Evolutionary conservation across 2,113 vertebrate genomes (phyloP), one percentile per base, ranked within the genome.

Genomic region (Motacilla alba): DNA sequence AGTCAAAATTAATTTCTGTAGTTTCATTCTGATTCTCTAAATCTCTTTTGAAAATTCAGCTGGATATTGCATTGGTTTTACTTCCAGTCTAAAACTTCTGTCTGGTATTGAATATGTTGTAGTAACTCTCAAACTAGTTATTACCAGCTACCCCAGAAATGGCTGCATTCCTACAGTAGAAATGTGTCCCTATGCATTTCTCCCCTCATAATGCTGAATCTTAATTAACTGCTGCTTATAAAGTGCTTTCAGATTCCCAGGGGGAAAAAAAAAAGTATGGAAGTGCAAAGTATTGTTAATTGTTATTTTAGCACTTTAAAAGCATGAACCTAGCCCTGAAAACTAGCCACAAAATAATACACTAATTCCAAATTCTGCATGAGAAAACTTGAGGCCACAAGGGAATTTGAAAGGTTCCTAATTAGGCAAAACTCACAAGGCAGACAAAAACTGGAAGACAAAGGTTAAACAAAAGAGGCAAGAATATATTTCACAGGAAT

Each of bases 341-440:
- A 89, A 79, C 77, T 68, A 83, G 75, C 86, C 72, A 81, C 62
- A 82, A 94, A 86, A 94, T 89, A 93, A 74, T 46, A 43, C 46
- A 79, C 80, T 93, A 76, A 85, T 87, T 94, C 84, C 86, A 90
- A 90, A 96, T 96, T 97, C 94, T 94, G 92, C 91, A 76, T 91
- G 89, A 95, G 90, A 96, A 93, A 96, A 96, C 81, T 91, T 6
- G 0, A 84, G 94, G 75, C 91, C 96, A 72, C 86, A 15, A 68
- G 96, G 95, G 96, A 96, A 93, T 96, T 93, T 33, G 81, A 89
- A 96, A 87, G 69, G 74, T 80, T 94, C 91, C 92, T 97, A 97
- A 96, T 97, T 96, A 97, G 93, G 90, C 89, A 89, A 91, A 93
- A 91, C 95, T 90, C 93, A 96, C 77, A 69, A 95, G 76, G 69